A percentile compares a stretch with the other conserved stretches of the same genome.
phyloP scores from a whole-genome alignment of 2,797 vertebrate genomes.

The Holocentrus rufus region DNA sequence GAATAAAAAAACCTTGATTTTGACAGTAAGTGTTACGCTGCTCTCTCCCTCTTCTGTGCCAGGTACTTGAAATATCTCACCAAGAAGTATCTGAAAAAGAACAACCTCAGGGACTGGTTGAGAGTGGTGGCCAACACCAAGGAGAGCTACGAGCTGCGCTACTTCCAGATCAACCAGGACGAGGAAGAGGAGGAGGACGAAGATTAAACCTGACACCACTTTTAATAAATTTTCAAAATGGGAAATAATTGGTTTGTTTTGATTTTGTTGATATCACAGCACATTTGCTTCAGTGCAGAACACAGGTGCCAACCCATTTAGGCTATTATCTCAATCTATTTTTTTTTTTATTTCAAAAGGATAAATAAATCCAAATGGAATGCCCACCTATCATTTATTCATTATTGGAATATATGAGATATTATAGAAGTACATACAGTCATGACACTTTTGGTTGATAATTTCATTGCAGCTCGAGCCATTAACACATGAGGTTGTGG shows the following conservation, averaged over 20 bases:
- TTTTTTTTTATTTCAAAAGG: too few relatives aligned
- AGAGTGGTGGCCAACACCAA: conserved; percentile 95
- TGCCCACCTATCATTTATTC: neutral
- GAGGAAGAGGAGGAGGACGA: conserved; percentile 97
- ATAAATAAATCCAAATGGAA: neutral
- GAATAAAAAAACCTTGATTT: too few relatives aligned
- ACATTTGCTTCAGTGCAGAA: neutral
- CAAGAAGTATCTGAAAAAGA: conserved; percentile 98
- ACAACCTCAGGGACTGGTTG: conserved; percentile 95
- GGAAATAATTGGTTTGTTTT: conserved; percentile 41
- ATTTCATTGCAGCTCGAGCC: conserved; percentile 9
- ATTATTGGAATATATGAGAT: neutral
- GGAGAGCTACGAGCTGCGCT: conserved; percentile 95
- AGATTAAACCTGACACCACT: conserved; percentile 84
- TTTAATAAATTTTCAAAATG: conserved; percentile 88
- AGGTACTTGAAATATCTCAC: conserved; percentile 98
- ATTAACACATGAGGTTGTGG: conserved; percentile 4
- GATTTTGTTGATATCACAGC: conserved; percentile 4
- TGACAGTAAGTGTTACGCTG: too few relatives aligned
- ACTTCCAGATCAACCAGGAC: conserved; percentile 99
- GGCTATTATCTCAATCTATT: too few relatives aligned
- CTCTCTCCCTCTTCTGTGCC: conserved; percentile 17
- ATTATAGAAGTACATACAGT: neutral
- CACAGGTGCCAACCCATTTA: too few relatives aligned
- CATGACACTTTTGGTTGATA: neutral